Evolutionary conservation across 92 coral and sea anemone genomes (phyloP), one percentile per base, ranked within the genome.

Genomic region (Montipora capitata): DNA sequence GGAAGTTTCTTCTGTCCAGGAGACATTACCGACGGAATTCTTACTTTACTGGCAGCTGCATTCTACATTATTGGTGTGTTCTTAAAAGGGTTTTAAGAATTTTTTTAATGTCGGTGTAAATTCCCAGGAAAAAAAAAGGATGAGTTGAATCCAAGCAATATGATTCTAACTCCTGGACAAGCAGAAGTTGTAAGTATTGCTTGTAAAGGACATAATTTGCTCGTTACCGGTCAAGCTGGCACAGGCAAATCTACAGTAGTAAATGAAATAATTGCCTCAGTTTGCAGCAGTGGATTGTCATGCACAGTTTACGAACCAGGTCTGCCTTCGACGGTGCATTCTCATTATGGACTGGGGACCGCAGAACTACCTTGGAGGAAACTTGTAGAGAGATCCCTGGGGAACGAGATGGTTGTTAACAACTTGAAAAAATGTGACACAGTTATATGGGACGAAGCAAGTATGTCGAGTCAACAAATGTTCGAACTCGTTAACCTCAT

Each of bases 261-360:
- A 45, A 71, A 17, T 57, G 58, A 72, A 45, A 88, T 80, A 13
- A 88, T 88, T 41, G 82, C 91, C 7, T 69, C 87, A 43, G 81
- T 86, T 0, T 91, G 94, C 63, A 85, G 88, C n/a, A 91, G 91
- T 58, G 90, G 93, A 14, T 85, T 91, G 2, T 77, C 88, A 4
- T 91, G 87, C 51, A 49, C 68, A 2, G 91, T 86, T 40, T 86
- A 91, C 45, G 76, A 78, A 10, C 40, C 68, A 3, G 86, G 94
- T 3, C 74, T 74, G n/a, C 89, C 84, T 0, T 63, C 80, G 7
- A 89, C 93, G 0, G 88, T 92, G 39, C 93, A 92, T 40, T 88
- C 95, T 5, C 74, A 43, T 38, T 89, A 90, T 78, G 90, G 90
- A 16, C 16, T 90, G 15, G 77, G 79, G 40, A 85, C 61, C 8